These are phyloP conservation scores for Caenorhabditis virilis DNA, from an alignment of 2,888 invertebrate species.

Conservation along the genomic window DNA sequence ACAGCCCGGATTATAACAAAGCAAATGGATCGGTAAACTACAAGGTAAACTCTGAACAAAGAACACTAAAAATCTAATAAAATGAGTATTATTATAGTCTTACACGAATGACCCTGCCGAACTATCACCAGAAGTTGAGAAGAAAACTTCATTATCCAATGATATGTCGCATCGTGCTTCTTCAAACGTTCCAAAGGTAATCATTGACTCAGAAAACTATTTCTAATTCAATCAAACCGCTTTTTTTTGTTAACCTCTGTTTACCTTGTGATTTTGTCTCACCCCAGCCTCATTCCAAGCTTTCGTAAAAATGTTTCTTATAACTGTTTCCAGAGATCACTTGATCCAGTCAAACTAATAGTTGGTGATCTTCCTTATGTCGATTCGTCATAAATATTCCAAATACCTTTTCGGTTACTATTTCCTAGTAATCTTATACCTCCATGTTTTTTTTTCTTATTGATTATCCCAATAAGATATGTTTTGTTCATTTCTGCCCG, in stretches of 20 bases:
- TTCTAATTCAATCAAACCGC: conserved; percentile 6
- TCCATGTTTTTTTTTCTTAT: no score
- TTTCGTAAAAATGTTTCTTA: conserved; percentile 15
- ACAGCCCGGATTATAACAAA: conserved; percentile 40
- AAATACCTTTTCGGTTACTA: neutral
- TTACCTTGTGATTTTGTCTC: conserved; percentile 4
- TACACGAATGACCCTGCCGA: conserved; percentile 40
- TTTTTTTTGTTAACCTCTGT: conserved; percentile 5
- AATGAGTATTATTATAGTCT: conserved; percentile 24
- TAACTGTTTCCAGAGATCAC: conserved; percentile 48
- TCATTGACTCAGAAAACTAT: conserved; percentile 38
- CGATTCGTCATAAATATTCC: conserved; percentile 47
- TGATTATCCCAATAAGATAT: no score
- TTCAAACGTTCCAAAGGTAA: conserved; percentile 37
- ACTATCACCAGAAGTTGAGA: conserved; percentile 38
- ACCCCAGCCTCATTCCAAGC: conserved; percentile 1
- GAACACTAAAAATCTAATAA: neutral
- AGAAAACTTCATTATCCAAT: conserved; percentile 35
- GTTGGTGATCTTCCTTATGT: conserved; percentile 65
- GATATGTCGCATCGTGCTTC: conserved; percentile 35
- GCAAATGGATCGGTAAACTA: conserved; percentile 42
- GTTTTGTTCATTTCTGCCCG: no score
- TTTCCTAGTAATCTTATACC: no score
- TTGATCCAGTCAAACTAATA: conserved; percentile 62
- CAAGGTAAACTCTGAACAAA: conserved; percentile 23